Evolutionary conservation across 1,140 invertebrate species (phyloP).

Genomic region (Cyclargus thomasi): DNA sequence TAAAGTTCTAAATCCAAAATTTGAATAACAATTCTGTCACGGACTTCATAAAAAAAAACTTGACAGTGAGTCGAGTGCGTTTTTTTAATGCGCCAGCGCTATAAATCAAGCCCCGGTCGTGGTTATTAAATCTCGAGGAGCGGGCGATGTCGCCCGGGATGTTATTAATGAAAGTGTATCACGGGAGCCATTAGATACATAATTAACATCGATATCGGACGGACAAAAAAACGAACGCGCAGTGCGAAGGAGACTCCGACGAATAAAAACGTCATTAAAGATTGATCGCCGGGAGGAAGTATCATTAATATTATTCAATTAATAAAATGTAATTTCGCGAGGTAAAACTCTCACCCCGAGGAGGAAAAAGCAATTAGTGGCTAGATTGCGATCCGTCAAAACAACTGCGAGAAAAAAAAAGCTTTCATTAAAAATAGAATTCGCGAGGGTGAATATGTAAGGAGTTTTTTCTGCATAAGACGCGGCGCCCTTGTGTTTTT

Average conservation of each 20-base stretch:
- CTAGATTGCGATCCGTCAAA: slow-evolving; percentile 74
- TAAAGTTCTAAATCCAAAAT: slow-evolving; percentile 26
- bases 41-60: neutral
- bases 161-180: slow-evolving; percentile 75
- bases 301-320: slow-evolving; percentile 76
- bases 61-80: slow-evolving; percentile 1
- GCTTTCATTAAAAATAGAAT: slow-evolving; percentile 71
- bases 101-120: slow-evolving; percentile 57
- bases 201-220: slow-evolving; percentile 65
- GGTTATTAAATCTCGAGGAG: slow-evolving; percentile 68
- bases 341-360: slow-evolving; percentile 64
- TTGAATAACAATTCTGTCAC: slow-evolving; percentile 18
- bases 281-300: slow-evolving; percentile 68
- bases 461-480: slow-evolving; percentile 72
- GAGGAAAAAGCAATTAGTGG: slow-evolving; percentile 75
- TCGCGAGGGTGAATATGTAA: slow-evolving; percentile 73
- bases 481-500: slow-evolving; percentile 60
- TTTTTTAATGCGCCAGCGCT: slow-evolving; percentile 49
- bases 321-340: slow-evolving; percentile 73
- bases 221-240: slow-evolving; percentile 49
- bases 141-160: slow-evolving; percentile 56
- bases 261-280: slow-evolving; percentile 72
- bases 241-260: slow-evolving; percentile 44
- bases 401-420: slow-evolving; percentile 70
- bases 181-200: slow-evolving; percentile 71